Percentiles rank a stretch among this genome's conserved stretches.
Conservation (phyloP, 2,888 invertebrate genomes). For the Dyspetes luteomarginatus region DNA sequence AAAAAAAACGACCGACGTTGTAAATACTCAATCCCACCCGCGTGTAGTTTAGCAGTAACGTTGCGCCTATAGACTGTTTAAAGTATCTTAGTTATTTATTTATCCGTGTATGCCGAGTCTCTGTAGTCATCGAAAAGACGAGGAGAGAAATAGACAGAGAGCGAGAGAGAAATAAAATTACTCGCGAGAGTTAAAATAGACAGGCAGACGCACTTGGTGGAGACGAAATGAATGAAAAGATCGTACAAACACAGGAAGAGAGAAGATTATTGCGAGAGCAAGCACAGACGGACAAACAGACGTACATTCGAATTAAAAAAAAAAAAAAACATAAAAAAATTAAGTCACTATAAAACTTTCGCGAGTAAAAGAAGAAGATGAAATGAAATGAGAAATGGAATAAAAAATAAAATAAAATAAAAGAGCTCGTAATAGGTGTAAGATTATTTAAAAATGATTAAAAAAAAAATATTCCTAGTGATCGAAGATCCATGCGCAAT, state of each 20-base stretch:
- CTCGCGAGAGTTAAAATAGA: slow-evolving; percentile 46
- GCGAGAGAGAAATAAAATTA: slow-evolving; percentile 18
- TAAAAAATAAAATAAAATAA: slow-evolving; percentile 22
- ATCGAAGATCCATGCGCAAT: slow-evolving; percentile 61
- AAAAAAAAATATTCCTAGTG: slow-evolving; percentile 79
- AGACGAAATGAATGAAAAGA: slow-evolving; percentile 41
- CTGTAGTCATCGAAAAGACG: slow-evolving; percentile 38
- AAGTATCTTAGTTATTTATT: slow-evolving; percentile 83
- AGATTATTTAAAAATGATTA: slow-evolving; percentile 82
- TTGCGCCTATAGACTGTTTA: slow-evolving; percentile 82
- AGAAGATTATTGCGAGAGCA: slow-evolving; percentile 19
- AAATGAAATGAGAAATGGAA: slow-evolving; percentile 19
- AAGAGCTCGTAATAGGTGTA: slow-evolving; percentile 76
- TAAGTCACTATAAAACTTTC: slow-evolving; percentile 64
- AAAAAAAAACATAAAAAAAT: slow-evolving; percentile 13
- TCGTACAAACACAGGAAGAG: background rate
- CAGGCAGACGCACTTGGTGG: slow-evolving; percentile 43
- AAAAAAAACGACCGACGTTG: slow-evolving; percentile 57
- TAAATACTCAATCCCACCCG: slow-evolving; percentile 70
- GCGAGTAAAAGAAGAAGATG: slow-evolving; percentile 50
- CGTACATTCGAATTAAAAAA: slow-evolving; percentile 35
- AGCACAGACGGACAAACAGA: slow-evolving; percentile 40
- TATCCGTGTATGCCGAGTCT: slow-evolving; percentile 73
- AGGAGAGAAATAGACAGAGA: background rate
- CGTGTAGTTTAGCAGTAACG: slow-evolving; percentile 72